Evolutionary conservation across 2,888 invertebrate species (phyloP).

Genomic region (Scrobipalpa atriplicella): DNA sequence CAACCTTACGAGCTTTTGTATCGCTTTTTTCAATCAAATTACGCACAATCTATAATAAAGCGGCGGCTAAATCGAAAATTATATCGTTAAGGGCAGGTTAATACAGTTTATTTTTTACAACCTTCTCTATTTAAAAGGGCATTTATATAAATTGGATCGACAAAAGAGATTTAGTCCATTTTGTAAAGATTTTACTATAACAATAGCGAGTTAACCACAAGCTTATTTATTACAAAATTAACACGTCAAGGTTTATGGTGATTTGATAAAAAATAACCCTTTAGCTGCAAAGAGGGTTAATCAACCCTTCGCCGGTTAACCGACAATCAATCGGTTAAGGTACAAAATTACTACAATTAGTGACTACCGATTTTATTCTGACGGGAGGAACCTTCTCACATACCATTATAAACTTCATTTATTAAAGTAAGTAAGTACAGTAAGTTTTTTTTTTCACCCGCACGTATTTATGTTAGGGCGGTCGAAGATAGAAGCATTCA

Average conservation of each 20-base stretch:
- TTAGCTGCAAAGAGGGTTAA: slow-evolving; percentile 56
- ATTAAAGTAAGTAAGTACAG: no score
- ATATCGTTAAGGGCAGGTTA: slow-evolving; percentile 18
- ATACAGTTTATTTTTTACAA: slow-evolving; percentile 25
- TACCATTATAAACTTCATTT: not conserved
- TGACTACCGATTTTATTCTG: slow-evolving; percentile 37
- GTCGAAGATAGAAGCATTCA: no score
- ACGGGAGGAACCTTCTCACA: not conserved
- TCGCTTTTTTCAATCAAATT: slow-evolving; percentile 26
- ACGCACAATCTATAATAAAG: slow-evolving; percentile 11
- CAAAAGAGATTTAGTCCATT: slow-evolving; percentile 31
- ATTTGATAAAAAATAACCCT: slow-evolving; percentile 64
- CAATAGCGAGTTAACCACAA: slow-evolving; percentile 39
- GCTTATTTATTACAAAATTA: slow-evolving; percentile 69
- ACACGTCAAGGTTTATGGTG: slow-evolving; percentile 68
- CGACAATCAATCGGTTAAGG: slow-evolving; percentile 65
- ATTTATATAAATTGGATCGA: slow-evolving; percentile 31
- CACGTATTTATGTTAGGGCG: no score
- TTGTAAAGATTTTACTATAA: slow-evolving; percentile 18
- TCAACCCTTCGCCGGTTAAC: slow-evolving; percentile 58
- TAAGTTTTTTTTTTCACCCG: no score
- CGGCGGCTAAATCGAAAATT: slow-evolving; percentile 19
- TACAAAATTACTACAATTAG: slow-evolving; percentile 52
- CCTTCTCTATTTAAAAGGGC: slow-evolving; percentile 12
- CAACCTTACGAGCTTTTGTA: slow-evolving; percentile 31